These are phyloP conservation scores for Stegodyphus mimosarum DNA, from an alignment of 1,140 invertebrate species.

Conservation along the genomic window DNA sequence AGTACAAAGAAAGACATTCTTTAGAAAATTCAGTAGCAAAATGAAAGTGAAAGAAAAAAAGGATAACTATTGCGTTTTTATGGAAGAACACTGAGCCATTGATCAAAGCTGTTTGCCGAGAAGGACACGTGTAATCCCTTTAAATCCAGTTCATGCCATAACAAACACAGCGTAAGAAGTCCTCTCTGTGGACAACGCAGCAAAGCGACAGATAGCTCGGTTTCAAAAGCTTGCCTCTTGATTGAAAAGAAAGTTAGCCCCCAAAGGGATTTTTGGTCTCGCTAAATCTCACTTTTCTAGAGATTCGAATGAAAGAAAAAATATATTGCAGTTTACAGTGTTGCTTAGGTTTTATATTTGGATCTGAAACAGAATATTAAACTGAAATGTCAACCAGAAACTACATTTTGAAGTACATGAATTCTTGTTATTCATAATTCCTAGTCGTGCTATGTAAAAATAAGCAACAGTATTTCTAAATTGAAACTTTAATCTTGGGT, in stretches of 20 bases:
- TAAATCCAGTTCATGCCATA: conserved; percentile 31
- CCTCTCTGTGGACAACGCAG: conserved; percentile 8
- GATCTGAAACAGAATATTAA: no score
- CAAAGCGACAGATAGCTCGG: conserved; percentile 27
- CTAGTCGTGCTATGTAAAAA: no score
- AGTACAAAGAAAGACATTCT: no score
- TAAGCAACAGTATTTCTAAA: no score
- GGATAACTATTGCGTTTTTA: conserved; percentile 13
- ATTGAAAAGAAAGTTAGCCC: conserved; percentile 7
- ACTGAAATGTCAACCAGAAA: no score
- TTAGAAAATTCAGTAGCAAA: background rate
- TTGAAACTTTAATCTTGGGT: no score
- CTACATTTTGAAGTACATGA: no score
- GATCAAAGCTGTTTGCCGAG: conserved; percentile 1
- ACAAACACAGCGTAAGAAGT: conserved; percentile 30
- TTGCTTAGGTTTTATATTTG: no score
- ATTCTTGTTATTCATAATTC: no score
- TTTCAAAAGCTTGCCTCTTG: background rate
- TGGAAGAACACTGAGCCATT: conserved; percentile 11
- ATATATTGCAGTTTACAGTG: background rate
- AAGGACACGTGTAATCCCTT: conserved; percentile 53
- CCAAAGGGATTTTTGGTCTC: conserved; percentile 26
- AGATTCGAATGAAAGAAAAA: background rate
- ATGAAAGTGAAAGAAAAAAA: background rate
- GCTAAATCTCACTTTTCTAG: conserved; percentile 44